Conservation (phyloP, 2,888 invertebrate species). For the Microctonus hyperodae region DNA sequence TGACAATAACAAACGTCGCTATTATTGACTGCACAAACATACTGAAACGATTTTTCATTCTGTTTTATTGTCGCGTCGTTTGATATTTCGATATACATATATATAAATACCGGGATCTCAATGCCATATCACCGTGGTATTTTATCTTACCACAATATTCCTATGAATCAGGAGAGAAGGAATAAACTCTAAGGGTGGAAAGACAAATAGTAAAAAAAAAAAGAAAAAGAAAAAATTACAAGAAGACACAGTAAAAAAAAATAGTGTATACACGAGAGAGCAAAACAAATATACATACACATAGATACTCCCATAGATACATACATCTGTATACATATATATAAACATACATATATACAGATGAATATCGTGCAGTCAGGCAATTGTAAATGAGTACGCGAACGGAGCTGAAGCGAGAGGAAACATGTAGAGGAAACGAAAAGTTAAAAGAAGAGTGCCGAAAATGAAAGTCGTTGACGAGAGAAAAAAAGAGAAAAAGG, state of each 20-base stretch:
- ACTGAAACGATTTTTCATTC: neutral
- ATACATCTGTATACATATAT: too few species aligned
- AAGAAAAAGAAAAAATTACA: too few species aligned
- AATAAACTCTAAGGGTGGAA: neutral
- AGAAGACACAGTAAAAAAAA: too few species aligned
- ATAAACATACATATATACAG: neutral
- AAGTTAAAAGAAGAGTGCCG: slow-evolving; percentile 47
- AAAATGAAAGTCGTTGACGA: slow-evolving; percentile 36
- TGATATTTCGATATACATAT: too few species aligned
- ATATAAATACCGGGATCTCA: neutral
- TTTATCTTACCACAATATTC: neutral
- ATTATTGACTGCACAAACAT: neutral
- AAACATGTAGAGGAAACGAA: slow-evolving; percentile 31
- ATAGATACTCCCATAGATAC: too few species aligned
- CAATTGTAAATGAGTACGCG: slow-evolving; percentile 13
- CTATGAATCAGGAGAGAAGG: neutral
- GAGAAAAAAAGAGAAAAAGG: neutral
- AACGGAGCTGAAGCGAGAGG: too few species aligned
- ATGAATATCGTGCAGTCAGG: slow-evolving; percentile 10
- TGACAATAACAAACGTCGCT: neutral
- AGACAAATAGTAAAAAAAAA: neutral
- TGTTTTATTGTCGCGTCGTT: neutral
- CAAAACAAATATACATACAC: neutral
- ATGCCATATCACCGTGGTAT: neutral
- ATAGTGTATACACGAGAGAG: too few species aligned